phyloP scores from a whole-genome alignment of 2,888 invertebrate genomes.

The Pteria penguin region DNA sequence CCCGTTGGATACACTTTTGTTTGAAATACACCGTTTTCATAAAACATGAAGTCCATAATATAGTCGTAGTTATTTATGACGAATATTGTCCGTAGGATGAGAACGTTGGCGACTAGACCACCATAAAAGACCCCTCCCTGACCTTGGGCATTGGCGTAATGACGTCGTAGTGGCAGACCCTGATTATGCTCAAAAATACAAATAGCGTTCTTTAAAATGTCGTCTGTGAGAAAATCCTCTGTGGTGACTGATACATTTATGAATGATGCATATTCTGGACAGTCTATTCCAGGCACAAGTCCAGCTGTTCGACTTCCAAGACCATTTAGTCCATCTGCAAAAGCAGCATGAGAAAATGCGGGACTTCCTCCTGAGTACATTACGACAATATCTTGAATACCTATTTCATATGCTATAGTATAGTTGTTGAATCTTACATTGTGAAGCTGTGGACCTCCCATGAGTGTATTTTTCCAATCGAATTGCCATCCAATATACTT shows the following conservation, averaged over 20 bases:
- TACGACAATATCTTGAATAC: constrained; percentile 74
- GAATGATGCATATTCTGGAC: constrained; percentile 69
- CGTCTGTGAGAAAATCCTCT: constrained; percentile 27
- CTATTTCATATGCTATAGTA: constrained; percentile 74
- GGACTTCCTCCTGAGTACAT: constrained; percentile 72
- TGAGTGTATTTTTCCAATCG: constrained; percentile 65
- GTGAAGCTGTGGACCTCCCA: constrained; percentile 64
- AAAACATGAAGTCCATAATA: constrained; percentile 71
- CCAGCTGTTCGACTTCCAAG: constrained; percentile 68
- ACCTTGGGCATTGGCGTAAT: constrained; percentile 60
- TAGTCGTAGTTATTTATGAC: constrained; percentile 75
- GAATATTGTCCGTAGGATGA: constrained; percentile 67
- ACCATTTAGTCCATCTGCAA: constrained; percentile 68
- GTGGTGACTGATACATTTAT: constrained; percentile 54
- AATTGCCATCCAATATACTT: constrained; percentile 73
- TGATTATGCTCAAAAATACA: constrained; percentile 74
- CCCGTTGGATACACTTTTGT: constrained; percentile 71
- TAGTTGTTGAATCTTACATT: constrained; percentile 67
- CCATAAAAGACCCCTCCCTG: constrained; percentile 66
- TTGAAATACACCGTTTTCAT: constrained; percentile 71
- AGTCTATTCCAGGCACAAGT: constrained; percentile 73
- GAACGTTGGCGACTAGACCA: constrained; percentile 60
- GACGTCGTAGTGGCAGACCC: constrained; percentile 67
- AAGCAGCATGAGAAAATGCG: constrained; percentile 61
- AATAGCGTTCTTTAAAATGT: constrained; percentile 54